phyloP scores from a whole-genome alignment of 2,797 vertebrate species.

The Sorex maritimensis region DNA sequence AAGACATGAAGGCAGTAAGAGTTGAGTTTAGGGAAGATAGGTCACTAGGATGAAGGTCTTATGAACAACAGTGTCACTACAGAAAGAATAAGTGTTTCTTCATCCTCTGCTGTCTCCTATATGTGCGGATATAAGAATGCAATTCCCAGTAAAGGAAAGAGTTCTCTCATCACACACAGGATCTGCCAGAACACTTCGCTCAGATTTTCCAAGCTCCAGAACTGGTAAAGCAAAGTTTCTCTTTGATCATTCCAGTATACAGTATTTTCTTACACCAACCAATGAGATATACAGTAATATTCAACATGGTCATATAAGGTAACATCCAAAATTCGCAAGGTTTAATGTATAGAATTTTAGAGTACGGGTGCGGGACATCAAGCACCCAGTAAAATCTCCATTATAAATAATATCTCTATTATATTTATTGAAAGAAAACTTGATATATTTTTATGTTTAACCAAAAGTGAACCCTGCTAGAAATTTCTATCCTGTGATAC shows the following conservation, averaged over 20 bases:
- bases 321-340: not conserved
- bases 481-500: not conserved
- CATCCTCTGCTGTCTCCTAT: not conserved
- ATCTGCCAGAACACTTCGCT: not conserved
- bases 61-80: not conserved
- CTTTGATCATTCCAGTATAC: not conserved
- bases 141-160: not conserved
- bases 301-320: not conserved
- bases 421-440: not conserved
- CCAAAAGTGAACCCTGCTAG: not conserved
- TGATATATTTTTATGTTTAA: not conserved
- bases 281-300: not conserved
- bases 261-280: not conserved
- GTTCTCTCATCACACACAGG: not conserved
- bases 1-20: not conserved
- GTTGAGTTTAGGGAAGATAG: not conserved
- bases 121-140: not conserved
- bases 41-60: not conserved
- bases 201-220: not conserved
- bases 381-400: not conserved
- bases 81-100: not conserved
- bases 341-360: not conserved
- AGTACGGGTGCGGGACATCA: not conserved
- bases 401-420: not conserved
- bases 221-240: not conserved